A percentile compares a stretch with the other conserved stretches of the same genome.
These are phyloP conservation scores for Pseudochirops cupreus DNA, from an alignment of 2,797 vertebrate genomes.

Conservation along the genomic window DNA sequence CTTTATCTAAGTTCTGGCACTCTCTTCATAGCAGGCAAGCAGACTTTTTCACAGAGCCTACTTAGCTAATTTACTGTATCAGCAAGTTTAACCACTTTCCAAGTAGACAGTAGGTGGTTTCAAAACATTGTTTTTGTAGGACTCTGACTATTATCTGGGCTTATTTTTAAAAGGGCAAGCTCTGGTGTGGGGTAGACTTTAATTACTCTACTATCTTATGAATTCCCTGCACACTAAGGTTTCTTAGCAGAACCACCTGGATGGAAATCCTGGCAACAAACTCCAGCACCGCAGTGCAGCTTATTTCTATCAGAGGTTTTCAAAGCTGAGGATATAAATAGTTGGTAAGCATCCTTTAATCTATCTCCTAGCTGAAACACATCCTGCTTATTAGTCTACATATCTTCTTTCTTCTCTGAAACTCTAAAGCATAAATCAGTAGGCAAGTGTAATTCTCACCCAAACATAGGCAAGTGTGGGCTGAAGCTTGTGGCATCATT, in stretches of 20 bases:
- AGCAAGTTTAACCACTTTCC: background rate
- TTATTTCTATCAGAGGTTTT: background rate
- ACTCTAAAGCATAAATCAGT: background rate
- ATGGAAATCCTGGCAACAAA: background rate
- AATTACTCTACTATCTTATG: background rate
- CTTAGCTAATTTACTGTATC: background rate
- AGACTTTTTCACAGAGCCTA: too few species aligned
- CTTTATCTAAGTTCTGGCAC: too few species aligned
- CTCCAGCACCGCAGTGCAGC: background rate
- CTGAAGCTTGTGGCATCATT: background rate
- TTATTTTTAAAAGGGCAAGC: background rate
- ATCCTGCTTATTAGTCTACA: background rate
- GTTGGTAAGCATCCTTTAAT: background rate
- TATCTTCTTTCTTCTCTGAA: background rate
- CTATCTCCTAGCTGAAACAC: background rate
- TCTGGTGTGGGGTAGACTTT: background rate
- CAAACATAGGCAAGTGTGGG: too few species aligned
- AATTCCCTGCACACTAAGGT: too few species aligned
- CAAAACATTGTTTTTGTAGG: background rate
- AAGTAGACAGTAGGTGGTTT: background rate
- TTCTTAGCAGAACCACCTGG: background rate
- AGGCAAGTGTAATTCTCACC: background rate
- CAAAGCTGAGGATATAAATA: background rate
- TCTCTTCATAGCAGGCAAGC: too few species aligned
- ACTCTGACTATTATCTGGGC: background rate